Conservation (phyloP, 1,140 invertebrate species). For the Eupristina koningsbergeri region DNA sequence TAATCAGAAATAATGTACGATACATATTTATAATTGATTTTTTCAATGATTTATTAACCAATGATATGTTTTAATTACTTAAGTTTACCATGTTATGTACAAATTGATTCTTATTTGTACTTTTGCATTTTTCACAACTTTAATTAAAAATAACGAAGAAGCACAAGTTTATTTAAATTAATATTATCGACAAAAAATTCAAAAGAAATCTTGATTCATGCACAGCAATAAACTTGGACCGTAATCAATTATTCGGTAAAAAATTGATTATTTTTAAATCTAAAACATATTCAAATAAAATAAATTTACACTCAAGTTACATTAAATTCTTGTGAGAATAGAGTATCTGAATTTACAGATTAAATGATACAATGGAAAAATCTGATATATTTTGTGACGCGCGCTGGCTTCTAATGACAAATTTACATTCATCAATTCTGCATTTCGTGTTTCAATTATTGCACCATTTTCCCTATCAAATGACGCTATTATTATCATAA, state of each 20-base stretch:
- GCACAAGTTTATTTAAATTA: neutral
- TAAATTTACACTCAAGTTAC: neutral
- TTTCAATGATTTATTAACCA: slow-evolving; percentile 31
- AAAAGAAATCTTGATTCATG: neutral
- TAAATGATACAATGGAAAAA: neutral
- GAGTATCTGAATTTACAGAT: neutral
- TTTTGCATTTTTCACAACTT: neutral
- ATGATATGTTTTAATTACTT: slow-evolving; percentile 42
- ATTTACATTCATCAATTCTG: slow-evolving; percentile 7
- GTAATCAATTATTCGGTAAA: neutral
- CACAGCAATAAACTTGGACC: neutral
- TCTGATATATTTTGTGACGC: neutral
- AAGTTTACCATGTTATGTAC: neutral
- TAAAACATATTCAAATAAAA: neutral
- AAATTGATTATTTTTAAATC: neutral
- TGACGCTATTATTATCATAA: slow-evolving; percentile 23
- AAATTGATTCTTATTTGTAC: slow-evolving; percentile 8
- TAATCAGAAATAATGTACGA: neutral
- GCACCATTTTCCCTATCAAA: slow-evolving; percentile 41
- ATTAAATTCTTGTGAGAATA: neutral
- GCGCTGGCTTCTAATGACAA: slow-evolving; percentile 48
- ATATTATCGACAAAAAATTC: neutral
- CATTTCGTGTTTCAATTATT: slow-evolving; percentile 38
- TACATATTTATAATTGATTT: slow-evolving; percentile 26
- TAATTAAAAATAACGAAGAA: slow-evolving; percentile 3